phyloP scores from a whole-genome alignment of 2,888 invertebrate genomes.

The Mellilla xanthometata region DNA sequence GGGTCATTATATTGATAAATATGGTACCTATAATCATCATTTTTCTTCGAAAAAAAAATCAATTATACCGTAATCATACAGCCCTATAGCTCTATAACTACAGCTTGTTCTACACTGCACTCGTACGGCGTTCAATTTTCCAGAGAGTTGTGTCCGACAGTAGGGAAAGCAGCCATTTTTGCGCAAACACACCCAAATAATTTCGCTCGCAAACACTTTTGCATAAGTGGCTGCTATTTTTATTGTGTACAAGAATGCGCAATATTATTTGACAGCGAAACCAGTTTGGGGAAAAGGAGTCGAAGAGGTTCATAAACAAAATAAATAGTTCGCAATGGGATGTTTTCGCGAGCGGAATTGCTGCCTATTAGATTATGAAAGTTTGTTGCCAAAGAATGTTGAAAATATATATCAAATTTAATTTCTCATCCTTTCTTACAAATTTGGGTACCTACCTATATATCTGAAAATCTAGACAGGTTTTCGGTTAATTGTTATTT shows the following conservation, averaged over 20 bases:
- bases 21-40: no score
- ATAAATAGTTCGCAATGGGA: conserved; percentile 13
- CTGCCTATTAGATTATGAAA: conserved; percentile 6
- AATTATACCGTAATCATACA: neutral
- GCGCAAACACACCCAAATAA: conserved; percentile 34
- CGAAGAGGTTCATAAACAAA: conserved; percentile 19
- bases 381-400: neutral
- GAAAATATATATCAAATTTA: no score
- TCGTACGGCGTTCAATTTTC: conserved; percentile 36
- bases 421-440: no score
- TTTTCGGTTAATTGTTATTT: no score
- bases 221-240: conserved; percentile 26
- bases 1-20: no score
- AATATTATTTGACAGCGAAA: conserved; percentile 20
- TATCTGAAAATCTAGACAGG: no score
- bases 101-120: conserved; percentile 22
- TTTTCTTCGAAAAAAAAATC: no score
- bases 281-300: conserved; percentile 16
- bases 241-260: conserved; percentile 15
- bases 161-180: conserved; percentile 34
- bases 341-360: conserved; percentile 13
- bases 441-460: no score
- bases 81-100: neutral
- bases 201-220: conserved; percentile 33
- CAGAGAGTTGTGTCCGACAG: conserved; percentile 31